Base-by-base conservation (phyloP, 2,888 invertebrate species). In the Hypolimnas misippus region DNA sequence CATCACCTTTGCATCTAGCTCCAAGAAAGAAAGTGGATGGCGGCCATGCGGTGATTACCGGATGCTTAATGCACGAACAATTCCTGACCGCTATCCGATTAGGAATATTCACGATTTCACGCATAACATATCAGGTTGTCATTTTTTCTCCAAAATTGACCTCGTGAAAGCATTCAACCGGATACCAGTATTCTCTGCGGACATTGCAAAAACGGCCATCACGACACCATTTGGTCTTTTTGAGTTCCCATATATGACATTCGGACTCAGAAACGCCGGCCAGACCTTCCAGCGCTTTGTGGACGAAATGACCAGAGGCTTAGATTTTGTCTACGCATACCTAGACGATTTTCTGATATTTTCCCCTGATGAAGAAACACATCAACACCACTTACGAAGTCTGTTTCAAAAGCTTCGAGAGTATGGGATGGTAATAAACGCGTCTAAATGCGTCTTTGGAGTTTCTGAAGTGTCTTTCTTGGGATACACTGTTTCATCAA, bases 121-220 rank as follows among this genome's bases (percentile, higher is more conserved):
- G 3, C 63, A 68, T 68, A 68, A 50, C 4, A 19, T 70, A 2
- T 19, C 63, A 12, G 70, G 70, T 3, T 61, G 62, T 38, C 61
- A 14, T 6, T 19, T 67, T 1, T 70, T 58, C 31, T 56, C 57
- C 0, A 64, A 50, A 12, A 3, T 68, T 1, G 70, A 70, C 25
- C n/a, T n/a, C n/a, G n/a, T n/a, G n/a, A n/a, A n/a, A n/a, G n/a
- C n/a, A n/a, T n/a, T n/a, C n/a, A n/a, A 64, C n/a, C 64, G 60
- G 44, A 59, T 59, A 0, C 62, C 70, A 16, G 63, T 68, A 1
- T 12, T 12, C 33, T 19, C 46, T 1, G 65, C 55, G 0, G 70
- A 70, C 44, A 66, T 65, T 7, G 35, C 16, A 10, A 63, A 62
- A n/a, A 79, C 79, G 0, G 79, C 75, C 1, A 72, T 76, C 10